Percentiles rank a stretch among this genome's conserved stretches.
Conservation (phyloP, 2,888 invertebrate genomes). For the Drosophila robusta region DNA sequence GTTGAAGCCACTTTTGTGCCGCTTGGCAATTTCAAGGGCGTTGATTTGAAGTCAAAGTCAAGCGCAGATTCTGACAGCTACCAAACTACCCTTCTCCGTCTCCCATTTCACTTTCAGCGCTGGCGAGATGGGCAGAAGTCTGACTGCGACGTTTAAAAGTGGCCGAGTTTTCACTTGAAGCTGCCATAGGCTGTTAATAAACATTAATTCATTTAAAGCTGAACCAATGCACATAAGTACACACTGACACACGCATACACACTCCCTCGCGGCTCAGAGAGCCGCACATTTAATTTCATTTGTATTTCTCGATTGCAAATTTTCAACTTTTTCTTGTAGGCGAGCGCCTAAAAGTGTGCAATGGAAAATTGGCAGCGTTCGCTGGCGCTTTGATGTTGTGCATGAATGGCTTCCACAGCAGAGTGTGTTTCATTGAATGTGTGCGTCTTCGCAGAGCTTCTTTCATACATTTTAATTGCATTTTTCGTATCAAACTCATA, state of each 20-base stretch:
- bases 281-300: constrained; percentile 63
- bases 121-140: neutral
- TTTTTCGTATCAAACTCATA: constrained; percentile 73
- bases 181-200: constrained; percentile 50
- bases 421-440: constrained; percentile 13
- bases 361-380: constrained; percentile 54
- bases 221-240: constrained; percentile 18
- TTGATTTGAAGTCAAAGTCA: constrained; percentile 68
- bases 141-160: constrained; percentile 3
- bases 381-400: constrained; percentile 72
- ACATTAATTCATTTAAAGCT: constrained; percentile 50
- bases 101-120: neutral
- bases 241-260: neutral
- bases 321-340: constrained; percentile 32
- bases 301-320: constrained; percentile 68
- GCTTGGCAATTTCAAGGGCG: constrained; percentile 65
- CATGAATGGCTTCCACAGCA: constrained; percentile 64
- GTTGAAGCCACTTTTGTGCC: constrained; percentile 35
- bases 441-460: constrained; percentile 55
- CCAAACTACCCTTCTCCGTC: neutral
- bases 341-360: constrained; percentile 55
- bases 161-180: neutral
- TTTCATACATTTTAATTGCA: constrained; percentile 75
- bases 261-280: too few species aligned
- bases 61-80: constrained; percentile 40